phyloP scores from a whole-genome alignment of 2,113 vertebrate genomes.

The Calidris pygmaea region DNA sequence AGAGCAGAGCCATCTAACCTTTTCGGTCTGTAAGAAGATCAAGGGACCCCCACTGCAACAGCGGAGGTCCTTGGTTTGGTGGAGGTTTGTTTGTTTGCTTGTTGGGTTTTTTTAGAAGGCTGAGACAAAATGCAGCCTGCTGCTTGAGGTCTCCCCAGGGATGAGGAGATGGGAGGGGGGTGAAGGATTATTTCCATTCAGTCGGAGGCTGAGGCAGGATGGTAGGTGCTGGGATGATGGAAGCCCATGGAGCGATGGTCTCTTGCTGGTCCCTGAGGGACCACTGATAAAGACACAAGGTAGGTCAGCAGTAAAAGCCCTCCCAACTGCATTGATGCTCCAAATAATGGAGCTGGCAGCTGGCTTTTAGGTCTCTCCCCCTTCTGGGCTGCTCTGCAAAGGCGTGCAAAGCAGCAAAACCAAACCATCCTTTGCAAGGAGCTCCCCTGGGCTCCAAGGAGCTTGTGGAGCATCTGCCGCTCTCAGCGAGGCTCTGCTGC shows the following conservation, averaged over 20 bases:
- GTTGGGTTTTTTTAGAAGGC: background rate
- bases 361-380: background rate
- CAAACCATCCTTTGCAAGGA: background rate
- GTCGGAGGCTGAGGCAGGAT: background rate
- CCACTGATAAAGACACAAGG: background rate
- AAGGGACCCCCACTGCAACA: background rate
- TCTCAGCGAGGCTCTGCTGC: background rate
- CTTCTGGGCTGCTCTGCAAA: background rate
- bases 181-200: background rate
- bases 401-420: background rate
- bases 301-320: background rate
- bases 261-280: background rate
- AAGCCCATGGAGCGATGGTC: fast-evolving
- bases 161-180: background rate
- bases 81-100: background rate
- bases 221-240: background rate
- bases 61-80: background rate
- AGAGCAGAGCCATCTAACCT: background rate
- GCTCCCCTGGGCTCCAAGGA: background rate
- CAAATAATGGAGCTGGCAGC: background rate
- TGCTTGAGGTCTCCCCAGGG: background rate
- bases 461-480: background rate
- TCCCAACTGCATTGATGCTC: background rate
- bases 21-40: background rate
- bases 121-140: background rate